These are phyloP conservation scores for Malthinus flaveolus DNA, from an alignment of 2,888 invertebrate species.

Conservation along the genomic window DNA sequence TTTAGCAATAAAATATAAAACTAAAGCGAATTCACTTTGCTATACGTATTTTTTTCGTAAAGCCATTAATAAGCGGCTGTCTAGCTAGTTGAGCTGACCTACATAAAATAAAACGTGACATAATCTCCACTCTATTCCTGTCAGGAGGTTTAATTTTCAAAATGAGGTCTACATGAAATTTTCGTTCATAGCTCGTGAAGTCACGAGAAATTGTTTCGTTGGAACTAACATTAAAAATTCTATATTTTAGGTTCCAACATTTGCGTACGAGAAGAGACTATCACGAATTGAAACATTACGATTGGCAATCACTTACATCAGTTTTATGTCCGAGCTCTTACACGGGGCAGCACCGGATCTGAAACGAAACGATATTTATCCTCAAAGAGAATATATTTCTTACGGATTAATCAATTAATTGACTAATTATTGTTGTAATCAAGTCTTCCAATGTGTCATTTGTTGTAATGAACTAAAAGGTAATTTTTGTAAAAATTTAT, in stretches of 20 bases:
- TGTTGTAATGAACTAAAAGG: not conserved
- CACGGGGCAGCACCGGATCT: slow-evolving; percentile 59
- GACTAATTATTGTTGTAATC: not conserved
- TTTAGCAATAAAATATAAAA: too few species aligned
- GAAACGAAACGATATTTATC: slow-evolving; percentile 49
- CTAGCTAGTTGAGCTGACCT: too few species aligned
- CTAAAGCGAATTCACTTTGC: too few species aligned
- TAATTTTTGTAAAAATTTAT: not conserved
- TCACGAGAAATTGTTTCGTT: too few species aligned
- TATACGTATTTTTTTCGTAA: too few species aligned
- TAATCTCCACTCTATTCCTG: too few species aligned
- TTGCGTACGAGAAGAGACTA: slow-evolving; percentile 93
- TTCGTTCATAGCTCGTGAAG: too few species aligned
- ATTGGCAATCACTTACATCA: slow-evolving; percentile 93
- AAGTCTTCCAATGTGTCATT: not conserved
- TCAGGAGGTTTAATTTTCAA: too few species aligned
- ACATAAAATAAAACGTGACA: too few species aligned
- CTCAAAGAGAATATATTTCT: slow-evolving; percentile 55
- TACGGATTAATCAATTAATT: slow-evolving; percentile 52
- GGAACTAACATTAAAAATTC: not conserved
- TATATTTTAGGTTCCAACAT: slow-evolving; percentile 77
- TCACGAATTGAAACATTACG: slow-evolving; percentile 94
- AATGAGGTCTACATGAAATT: too few species aligned
- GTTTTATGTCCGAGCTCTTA: slow-evolving; percentile 92
- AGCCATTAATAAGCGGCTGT: too few species aligned